Conservation (phyloP, 2,113 vertebrate species). For the Hyperoodon ampullatus region DNA sequence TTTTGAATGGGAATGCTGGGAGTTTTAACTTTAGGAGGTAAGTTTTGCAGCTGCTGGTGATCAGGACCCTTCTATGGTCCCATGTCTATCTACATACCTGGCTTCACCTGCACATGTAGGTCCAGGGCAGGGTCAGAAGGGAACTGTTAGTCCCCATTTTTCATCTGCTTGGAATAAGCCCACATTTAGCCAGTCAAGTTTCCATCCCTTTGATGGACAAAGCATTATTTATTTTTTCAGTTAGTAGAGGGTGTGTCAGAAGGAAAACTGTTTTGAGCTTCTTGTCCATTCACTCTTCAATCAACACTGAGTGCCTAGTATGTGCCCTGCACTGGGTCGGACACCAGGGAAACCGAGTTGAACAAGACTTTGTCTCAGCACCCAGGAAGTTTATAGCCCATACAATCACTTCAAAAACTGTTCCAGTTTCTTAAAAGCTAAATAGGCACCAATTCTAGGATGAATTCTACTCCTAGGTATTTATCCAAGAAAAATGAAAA, state of each 20-base stretch:
- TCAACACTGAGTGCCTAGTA: neutral
- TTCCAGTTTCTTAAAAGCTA: neutral
- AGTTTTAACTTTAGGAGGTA: neutral
- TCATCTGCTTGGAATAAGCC: neutral
- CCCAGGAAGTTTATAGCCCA: neutral
- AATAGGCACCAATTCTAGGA: neutral
- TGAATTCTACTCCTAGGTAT: neutral
- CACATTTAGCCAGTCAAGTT: neutral
- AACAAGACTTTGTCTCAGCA: neutral
- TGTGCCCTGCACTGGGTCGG: neutral
- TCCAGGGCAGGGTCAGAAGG: neutral
- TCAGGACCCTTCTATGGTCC: neutral
- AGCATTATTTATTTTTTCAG: neutral
- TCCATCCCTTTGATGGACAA: neutral
- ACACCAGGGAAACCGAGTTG: neutral
- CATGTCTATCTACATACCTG: neutral
- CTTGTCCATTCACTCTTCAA: neutral
- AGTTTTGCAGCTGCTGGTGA: neutral
- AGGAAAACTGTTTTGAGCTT: neutral
- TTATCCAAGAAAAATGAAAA: conserved; percentile 43
- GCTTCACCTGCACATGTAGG: neutral
- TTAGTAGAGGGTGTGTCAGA: neutral
- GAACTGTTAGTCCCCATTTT: neutral
- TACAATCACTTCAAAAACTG: neutral
- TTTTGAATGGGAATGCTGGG: neutral